Evolutionary conservation across 2,113 vertebrate genomes (phyloP).

Genomic region (Spermophilus dauricus): DNA sequence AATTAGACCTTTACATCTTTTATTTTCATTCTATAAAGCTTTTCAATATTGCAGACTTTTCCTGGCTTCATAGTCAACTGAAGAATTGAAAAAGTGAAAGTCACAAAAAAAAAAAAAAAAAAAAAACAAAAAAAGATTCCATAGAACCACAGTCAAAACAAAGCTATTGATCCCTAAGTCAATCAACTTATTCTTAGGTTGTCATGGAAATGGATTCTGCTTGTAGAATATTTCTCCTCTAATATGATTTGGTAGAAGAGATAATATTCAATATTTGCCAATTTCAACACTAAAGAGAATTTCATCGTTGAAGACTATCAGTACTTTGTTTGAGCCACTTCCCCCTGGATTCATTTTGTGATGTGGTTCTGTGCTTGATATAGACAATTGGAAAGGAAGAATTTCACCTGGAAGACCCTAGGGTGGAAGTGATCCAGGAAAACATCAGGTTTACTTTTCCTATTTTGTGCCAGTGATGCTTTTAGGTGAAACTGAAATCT

Average conservation of each 20-base stretch:
- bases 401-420: neutral
- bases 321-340: neutral
- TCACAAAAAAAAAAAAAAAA: neutral
- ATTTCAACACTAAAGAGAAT: neutral
- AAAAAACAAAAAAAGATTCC: neutral
- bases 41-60: neutral
- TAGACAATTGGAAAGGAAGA: neutral
- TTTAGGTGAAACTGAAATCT: neutral
- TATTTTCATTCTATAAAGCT: neutral
- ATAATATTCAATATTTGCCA: conserved; percentile 19
- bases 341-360: neutral
- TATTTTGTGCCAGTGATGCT: neutral
- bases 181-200: neutral
- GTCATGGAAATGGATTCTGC: neutral
- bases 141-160: neutral
- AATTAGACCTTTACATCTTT: neutral
- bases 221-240: neutral
- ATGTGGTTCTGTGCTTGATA: neutral
- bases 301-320: neutral
- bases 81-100: neutral
- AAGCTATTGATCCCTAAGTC: neutral
- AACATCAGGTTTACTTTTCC: neutral
- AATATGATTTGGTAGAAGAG: neutral
- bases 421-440: neutral
- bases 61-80: neutral